Conservation (phyloP, 2,797 vertebrate genomes). For the Carapus acus region DNA sequence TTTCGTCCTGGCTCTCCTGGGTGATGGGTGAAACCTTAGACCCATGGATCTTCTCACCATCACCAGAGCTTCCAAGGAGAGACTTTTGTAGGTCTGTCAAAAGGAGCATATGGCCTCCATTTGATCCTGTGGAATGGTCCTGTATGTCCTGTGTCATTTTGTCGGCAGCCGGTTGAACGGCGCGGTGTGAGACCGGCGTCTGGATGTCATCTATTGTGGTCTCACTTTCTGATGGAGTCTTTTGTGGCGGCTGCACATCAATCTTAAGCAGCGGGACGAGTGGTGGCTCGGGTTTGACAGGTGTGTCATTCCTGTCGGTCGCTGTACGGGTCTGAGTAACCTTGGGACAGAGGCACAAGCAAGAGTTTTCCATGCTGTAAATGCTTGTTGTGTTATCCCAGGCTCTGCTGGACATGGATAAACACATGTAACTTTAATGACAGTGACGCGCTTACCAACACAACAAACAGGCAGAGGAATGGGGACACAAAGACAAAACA, state of each 20-base stretch:
- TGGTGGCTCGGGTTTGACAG: constrained; percentile 51
- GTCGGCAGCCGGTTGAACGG: constrained; percentile 35
- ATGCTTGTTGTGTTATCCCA: constrained; percentile 55
- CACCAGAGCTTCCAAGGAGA: constrained; percentile 30
- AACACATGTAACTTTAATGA: constrained; percentile 50
- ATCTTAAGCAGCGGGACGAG: constrained; percentile 11
- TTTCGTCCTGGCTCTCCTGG: constrained; percentile 46
- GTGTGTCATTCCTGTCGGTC: constrained; percentile 57
- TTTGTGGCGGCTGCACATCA: constrained; percentile 26
- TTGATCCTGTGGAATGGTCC: constrained; percentile 61
- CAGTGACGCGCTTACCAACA: constrained; percentile 45
- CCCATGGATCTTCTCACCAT: constrained; percentile 32
- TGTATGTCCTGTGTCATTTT: constrained; percentile 37
- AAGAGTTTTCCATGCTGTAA: constrained; percentile 60
- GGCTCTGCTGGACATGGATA: constrained; percentile 42
- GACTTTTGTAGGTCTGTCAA: constrained; percentile 50
- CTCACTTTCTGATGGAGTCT: constrained; percentile 26
- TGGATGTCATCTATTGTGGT: constrained; percentile 34
- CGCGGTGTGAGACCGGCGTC: constrained; percentile 24
- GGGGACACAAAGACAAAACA: not conserved
- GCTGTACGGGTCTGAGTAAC: constrained; percentile 53
- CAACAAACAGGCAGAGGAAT: constrained; percentile 31
- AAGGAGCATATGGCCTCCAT: constrained; percentile 44
- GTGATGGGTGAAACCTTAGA: constrained; percentile 45
- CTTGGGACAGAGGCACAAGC: constrained; percentile 63